Conservation (phyloP, 2,797 vertebrate species). For the Eidolon dupreanum region DNA sequence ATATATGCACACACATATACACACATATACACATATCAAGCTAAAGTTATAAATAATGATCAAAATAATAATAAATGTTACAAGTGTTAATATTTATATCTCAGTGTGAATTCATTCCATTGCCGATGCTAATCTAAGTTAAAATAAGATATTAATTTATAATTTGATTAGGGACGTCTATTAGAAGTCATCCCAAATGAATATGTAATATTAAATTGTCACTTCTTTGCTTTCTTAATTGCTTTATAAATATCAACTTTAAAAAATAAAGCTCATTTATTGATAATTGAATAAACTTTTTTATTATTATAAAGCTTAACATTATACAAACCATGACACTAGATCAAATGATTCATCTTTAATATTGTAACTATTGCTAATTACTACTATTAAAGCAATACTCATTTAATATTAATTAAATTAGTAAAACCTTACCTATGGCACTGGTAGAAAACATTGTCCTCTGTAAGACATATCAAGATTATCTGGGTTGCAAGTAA, state of each 20-base stretch:
- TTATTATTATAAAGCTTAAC: slow-evolving; percentile 17
- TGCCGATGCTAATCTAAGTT: background rate
- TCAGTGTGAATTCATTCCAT: background rate
- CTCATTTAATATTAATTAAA: background rate
- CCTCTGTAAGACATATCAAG: background rate
- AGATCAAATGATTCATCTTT: background rate
- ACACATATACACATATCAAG: background rate
- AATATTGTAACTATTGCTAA: background rate
- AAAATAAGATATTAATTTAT: background rate
- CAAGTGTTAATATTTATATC: background rate
- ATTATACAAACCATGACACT: background rate
- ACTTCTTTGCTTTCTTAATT: background rate
- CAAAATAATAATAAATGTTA: background rate
- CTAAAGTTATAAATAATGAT: background rate
- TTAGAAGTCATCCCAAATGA: background rate
- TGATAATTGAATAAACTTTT: background rate
- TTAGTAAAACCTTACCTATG: background rate
- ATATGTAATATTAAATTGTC: background rate
- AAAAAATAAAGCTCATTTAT: background rate
- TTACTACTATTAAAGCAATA: background rate
- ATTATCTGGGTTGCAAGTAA: slow-evolving; percentile 18
- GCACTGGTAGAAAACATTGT: background rate
- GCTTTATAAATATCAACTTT: slow-evolving; percentile 1
- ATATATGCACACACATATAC: background rate
- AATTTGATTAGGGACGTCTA: background rate